Conservation (phyloP, 2,797 vertebrate genomes). For the Paramormyrops hopkinsi region DNA sequence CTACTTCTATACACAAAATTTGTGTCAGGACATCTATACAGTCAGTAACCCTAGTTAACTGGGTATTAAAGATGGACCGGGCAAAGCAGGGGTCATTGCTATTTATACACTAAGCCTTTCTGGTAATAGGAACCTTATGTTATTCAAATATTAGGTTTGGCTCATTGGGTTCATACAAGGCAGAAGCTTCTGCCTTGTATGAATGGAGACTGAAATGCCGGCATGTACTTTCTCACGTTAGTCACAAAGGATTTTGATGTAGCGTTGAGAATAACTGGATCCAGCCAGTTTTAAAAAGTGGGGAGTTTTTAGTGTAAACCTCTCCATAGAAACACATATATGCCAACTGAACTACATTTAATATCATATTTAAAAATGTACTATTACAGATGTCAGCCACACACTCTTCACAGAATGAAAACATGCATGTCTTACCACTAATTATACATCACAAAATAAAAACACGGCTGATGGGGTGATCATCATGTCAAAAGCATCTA, state of each 20-base stretch:
- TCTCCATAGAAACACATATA: neutral
- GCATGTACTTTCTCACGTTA: neutral
- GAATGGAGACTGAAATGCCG: neutral
- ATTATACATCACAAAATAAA: neutral
- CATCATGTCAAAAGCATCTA: neutral
- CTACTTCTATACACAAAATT: constrained; percentile 12
- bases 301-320: neutral
- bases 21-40: constrained; percentile 21
- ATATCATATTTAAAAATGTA: neutral
- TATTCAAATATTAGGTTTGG: constrained; percentile 33
- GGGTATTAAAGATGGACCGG: constrained; percentile 37
- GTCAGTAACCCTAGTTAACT: constrained; percentile 40
- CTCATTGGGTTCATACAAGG: constrained; percentile 8
- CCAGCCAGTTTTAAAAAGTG: neutral
- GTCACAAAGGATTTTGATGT: neutral
- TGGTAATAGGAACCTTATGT: constrained; percentile 17
- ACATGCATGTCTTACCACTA: neutral
- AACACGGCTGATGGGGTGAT: neutral
- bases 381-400: neutral
- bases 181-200: neutral
- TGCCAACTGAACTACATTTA: neutral
- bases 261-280: neutral
- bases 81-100: constrained; percentile 32
- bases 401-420: neutral
- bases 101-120: constrained; percentile 32